Evolutionary conservation across 2,888 invertebrate genomes (phyloP), one percentile per base, ranked within the genome.

Genomic region (Cacoxenus indagator): DNA sequence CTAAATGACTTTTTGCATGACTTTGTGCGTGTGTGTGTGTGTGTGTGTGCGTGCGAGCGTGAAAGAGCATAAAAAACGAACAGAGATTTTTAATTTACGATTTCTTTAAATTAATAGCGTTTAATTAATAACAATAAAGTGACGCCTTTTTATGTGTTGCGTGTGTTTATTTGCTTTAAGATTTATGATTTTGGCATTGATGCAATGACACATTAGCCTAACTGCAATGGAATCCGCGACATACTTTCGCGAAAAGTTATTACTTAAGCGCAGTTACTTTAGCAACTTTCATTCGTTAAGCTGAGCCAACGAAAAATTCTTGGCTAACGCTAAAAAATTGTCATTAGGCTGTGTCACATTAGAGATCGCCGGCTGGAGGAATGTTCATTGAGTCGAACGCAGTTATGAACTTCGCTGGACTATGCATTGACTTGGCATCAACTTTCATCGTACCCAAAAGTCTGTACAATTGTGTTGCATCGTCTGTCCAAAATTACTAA

Each of bases 41-140:
- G n/a, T n/a, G n/a, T n/a, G 55, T 59, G 9, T 48, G 31, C 46
- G 61, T 24, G 22, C 67, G 48, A 22, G 5, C 17, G 6, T 9
- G 22, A 48, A 14, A 48, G 8, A 48, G 8, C 9, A 48, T 19
- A 17, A 8, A 51, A 27, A 51, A 22, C 74, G 72, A 75, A 77
- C 72, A 76, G 80, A 81, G 51, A 19, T 22, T 51, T 83, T 83
- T 83, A 80, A 83, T 83, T 83, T 83, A 83, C 78, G 84, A 83
- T 82, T 79, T 78, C 81, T 78, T 81, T 77, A 83, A 83, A 83
- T 83, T 82, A 83, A 83, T 83, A 80, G 83, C 82, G 67, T 77
- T 82, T 83, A 83, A 83, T 83, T 83, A 83, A 83, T 83, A 83
- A 82, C 80, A 83, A 82, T 83, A 83, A 83, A 83, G 78, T 82